Conservation (phyloP, 1,140 invertebrate species). For the Cyphomyrmex costatus region DNA sequence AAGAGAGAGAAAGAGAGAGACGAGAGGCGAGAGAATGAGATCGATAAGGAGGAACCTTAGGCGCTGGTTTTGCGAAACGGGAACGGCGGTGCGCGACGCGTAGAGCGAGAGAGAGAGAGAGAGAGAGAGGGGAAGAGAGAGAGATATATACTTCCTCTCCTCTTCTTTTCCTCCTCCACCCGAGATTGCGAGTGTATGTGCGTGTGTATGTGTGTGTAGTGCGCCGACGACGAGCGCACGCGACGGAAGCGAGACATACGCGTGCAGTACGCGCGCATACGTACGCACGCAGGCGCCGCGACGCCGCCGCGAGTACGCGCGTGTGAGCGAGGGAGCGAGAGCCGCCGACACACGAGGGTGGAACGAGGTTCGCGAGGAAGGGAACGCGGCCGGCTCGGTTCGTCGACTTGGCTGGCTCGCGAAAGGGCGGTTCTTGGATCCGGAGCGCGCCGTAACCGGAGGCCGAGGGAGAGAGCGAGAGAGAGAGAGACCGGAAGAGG, state of each 20-base stretch:
- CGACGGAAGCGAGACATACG: slow-evolving; percentile 27
- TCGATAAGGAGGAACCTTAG: slow-evolving; percentile 57
- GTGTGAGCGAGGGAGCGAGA: not conserved
- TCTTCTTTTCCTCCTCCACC: not conserved
- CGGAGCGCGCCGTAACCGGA: slow-evolving; percentile 31
- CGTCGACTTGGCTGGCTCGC: slow-evolving; percentile 50
- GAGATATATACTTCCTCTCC: slow-evolving; percentile 11
- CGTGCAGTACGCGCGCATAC: slow-evolving; percentile 16
- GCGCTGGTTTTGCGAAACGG: slow-evolving; percentile 52
- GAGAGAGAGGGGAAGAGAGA: slow-evolving; percentile 22
- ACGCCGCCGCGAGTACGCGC: not conserved
- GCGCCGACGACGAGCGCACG: slow-evolving; percentile 36
- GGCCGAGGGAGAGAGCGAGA: slow-evolving; percentile 63
- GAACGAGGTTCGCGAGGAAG: slow-evolving; percentile 40
- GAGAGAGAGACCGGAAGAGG: slow-evolving; percentile 41
- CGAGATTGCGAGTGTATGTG: not conserved
- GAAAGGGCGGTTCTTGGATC: slow-evolving; percentile 57
- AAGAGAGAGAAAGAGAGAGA: slow-evolving; percentile 53
- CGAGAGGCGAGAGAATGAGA: slow-evolving; percentile 43
- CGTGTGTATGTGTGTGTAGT: not conserved
- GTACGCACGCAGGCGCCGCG: slow-evolving; percentile 30
- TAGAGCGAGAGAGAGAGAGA: slow-evolving; percentile 19
- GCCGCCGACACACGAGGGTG: slow-evolving; percentile 40
- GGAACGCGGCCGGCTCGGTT: slow-evolving; percentile 33
- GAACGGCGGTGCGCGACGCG: slow-evolving; percentile 15